Evolutionary conservation across 1,140 invertebrate species (phyloP), one percentile per base, ranked within the genome.

Genomic region (Drosophila subobscura): DNA sequence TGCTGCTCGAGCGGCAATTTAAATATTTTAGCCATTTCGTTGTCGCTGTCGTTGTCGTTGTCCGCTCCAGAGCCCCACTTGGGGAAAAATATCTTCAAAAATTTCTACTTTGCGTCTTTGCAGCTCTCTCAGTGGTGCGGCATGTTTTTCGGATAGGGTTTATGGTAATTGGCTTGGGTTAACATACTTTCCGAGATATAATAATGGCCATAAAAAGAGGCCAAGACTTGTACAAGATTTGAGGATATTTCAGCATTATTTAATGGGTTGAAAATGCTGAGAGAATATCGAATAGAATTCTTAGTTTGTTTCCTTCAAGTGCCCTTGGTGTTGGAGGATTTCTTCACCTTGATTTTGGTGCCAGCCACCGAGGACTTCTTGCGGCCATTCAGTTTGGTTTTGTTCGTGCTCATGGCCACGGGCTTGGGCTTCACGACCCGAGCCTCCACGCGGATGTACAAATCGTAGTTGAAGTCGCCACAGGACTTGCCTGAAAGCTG

Each of bases 311-410:
- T 14, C 16, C 0, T 25, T 2, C n/a, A 37, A 33, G 10, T 29
- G 16, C n/a, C 29, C 5, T 49, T 59, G 66, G 89, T 85, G 54
- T 41, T 86, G 5, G 72, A n/a, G 2, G 84, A 65, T 29, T 88
- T 88, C 40, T 88, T 88, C 22, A 67, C 71, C 57, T 88, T 88
- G 37, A 78, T 60, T 58, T 88, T 88, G 41, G 95, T 93, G n/a
- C 95, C 95, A 56, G 95, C 94, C 52, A 94, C 84, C 2, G 95
- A 96, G 4, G 97, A 97, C 83, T 96, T 90, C 29, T 91, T 91
- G 5, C 90, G 83, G 6, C 81, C 89, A 86, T 91, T 90, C 8
- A 91, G 41, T 41, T 91, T 90, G 14, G 73, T 50, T 53, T 91
- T 91, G 40, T 90, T 91, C 3, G 71, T 50, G 41, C 52, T 49